phyloP scores from a whole-genome alignment of 2,888 invertebrate genomes.

The Calameuta pallipes region DNA sequence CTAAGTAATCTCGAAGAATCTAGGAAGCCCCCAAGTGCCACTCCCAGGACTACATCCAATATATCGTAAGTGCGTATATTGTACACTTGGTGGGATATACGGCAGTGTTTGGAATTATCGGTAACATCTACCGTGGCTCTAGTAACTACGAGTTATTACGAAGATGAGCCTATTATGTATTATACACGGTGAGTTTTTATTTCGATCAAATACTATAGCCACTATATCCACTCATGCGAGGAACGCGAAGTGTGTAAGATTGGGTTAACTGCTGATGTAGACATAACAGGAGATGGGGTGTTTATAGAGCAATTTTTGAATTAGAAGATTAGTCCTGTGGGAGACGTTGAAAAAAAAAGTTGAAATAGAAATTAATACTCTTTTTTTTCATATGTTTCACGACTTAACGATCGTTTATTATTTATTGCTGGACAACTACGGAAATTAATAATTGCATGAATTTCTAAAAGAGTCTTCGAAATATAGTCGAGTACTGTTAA shows the following conservation, averaged over 20 bases:
- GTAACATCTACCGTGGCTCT: constrained; percentile 50
- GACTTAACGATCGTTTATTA: neutral
- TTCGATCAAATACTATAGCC: constrained; percentile 27
- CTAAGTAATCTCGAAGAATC: neutral
- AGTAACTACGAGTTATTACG: constrained; percentile 57
- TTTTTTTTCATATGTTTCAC: neutral
- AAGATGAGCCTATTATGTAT: constrained; percentile 57
- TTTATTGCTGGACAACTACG: neutral
- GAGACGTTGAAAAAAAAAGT: neutral
- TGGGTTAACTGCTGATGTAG: constrained; percentile 40
- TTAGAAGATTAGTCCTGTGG: constrained; percentile 10
- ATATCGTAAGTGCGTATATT: neutral
- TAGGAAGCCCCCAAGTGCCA: neutral
- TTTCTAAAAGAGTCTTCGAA: too few species aligned
- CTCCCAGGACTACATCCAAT: neutral
- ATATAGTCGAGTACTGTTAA: too few species aligned
- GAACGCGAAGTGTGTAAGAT: constrained; percentile 31
- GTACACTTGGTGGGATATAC: neutral
- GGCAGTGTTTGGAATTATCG: constrained; percentile 53
- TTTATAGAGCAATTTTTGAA: constrained; percentile 42
- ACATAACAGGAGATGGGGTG: constrained; percentile 40
- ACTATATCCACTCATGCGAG: constrained; percentile 14
- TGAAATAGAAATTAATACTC: neutral
- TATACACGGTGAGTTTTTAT: constrained; percentile 55
- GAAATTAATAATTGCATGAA: neutral